phyloP scores from a whole-genome alignment of 2,797 vertebrate species.

The Benthosema pterotum region DNA sequence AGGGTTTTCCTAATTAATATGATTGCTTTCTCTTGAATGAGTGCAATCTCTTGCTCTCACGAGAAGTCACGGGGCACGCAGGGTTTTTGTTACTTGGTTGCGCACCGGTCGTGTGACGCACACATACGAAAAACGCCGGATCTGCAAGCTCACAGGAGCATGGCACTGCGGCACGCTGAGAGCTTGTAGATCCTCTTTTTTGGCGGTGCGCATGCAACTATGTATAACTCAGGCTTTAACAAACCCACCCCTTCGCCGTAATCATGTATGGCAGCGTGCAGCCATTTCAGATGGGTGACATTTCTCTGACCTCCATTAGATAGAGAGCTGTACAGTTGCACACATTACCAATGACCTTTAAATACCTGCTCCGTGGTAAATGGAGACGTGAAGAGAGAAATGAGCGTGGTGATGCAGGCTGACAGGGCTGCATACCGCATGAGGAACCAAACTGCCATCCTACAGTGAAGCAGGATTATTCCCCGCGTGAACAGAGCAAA shows the following conservation, averaged over 20 bases:
- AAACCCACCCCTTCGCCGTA: slow-evolving; percentile 32
- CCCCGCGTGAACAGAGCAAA: slow-evolving; percentile 3
- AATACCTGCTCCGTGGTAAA: slow-evolving; percentile 29
- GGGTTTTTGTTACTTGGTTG: slow-evolving; percentile 10
- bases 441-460: too few relatives aligned
- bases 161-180: too few relatives aligned
- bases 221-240: too few relatives aligned
- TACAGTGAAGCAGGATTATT: too few relatives aligned
- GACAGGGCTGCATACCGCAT: too few relatives aligned
- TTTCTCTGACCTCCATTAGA: slow-evolving; percentile 46
- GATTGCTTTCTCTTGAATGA: slow-evolving; percentile 23
- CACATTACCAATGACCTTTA: slow-evolving; percentile 49
- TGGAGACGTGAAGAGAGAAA: slow-evolving; percentile 57
- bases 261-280: slow-evolving; percentile 29
- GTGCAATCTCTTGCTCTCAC: slow-evolving; percentile 11
- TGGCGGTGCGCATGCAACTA: too few relatives aligned
- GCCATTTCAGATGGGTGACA: slow-evolving; percentile 40
- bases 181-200: too few relatives aligned
- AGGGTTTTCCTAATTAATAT: slow-evolving; percentile 21
- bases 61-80: slow-evolving; percentile 14
- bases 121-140: too few relatives aligned
- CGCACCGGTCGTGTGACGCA: too few relatives aligned
- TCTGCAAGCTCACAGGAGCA: too few relatives aligned
- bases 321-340: slow-evolving; percentile 10
- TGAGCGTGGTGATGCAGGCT: slow-evolving; percentile 4